Evolutionary conservation across 2,888 invertebrate genomes (phyloP).

Genomic region (Mylabris sibirica): DNA sequence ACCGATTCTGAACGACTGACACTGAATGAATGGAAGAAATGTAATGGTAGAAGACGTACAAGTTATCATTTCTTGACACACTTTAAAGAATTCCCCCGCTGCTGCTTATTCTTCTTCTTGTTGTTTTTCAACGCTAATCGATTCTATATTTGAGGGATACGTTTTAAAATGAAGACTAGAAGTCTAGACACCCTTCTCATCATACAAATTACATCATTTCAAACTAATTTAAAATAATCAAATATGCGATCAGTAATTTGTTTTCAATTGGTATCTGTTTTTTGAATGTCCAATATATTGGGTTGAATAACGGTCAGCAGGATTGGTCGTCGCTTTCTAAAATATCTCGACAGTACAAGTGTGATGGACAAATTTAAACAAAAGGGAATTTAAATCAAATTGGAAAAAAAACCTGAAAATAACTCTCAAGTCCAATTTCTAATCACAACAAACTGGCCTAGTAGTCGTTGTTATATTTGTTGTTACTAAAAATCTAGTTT

Average conservation of each 20-base stretch:
- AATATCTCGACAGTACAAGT: background rate
- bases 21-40: slow-evolving; percentile 53
- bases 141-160: background rate
- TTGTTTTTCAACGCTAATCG: background rate
- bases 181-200: slow-evolving; percentile 3
- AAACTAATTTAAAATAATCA: background rate
- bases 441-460: background rate
- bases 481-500: background rate
- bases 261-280: background rate
- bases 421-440: background rate
- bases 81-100: slow-evolving; percentile 44
- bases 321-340: slow-evolving; percentile 16
- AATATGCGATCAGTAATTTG: background rate
- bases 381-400: background rate
- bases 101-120: background rate
- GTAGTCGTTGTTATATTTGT: background rate
- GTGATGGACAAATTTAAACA: background rate
- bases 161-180: slow-evolving; percentile 9
- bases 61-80: slow-evolving; percentile 59
- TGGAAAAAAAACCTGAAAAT: background rate
- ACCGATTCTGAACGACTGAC: slow-evolving; percentile 37
- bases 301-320: slow-evolving; percentile 15
- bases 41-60: slow-evolving; percentile 41
- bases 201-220: background rate
- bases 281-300: background rate